phyloP scores from a whole-genome alignment of 2,113 vertebrate species.

The Glareola pratincola region DNA sequence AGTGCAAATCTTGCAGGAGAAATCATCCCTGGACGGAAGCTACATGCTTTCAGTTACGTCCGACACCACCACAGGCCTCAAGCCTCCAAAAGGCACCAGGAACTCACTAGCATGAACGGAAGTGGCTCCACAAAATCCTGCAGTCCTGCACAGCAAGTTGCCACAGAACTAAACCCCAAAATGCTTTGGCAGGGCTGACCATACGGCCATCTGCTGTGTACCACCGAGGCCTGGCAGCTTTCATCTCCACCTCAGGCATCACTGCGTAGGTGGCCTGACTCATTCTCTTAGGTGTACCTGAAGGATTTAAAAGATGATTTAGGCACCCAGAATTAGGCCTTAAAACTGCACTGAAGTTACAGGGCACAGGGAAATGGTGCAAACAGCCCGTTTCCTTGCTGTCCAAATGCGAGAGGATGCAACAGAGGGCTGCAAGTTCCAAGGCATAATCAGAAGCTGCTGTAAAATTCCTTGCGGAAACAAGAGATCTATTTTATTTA shows the following conservation, averaged over 20 bases:
- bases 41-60: background rate
- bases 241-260: background rate
- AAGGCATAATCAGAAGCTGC: background rate
- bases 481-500: background rate
- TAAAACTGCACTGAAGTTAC: background rate
- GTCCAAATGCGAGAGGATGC: background rate
- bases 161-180: background rate
- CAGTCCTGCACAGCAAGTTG: background rate
- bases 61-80: background rate
- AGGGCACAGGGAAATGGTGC: background rate
- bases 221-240: rapidly evolving
- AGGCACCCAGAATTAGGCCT: background rate
- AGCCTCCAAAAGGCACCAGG: background rate
- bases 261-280: background rate
- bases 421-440: background rate
- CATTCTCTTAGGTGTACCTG: background rate
- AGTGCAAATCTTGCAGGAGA: background rate
- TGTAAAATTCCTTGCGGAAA: background rate
- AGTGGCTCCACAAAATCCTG: background rate
- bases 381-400: background rate
- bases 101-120: background rate
- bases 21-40: background rate
- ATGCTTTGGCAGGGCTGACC: background rate
- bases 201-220: rapidly evolving
- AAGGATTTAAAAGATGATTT: background rate